These are phyloP conservation scores for Macroteleia sp. DNA, from an alignment of 2,888 invertebrate genomes.

Conservation along the genomic window DNA sequence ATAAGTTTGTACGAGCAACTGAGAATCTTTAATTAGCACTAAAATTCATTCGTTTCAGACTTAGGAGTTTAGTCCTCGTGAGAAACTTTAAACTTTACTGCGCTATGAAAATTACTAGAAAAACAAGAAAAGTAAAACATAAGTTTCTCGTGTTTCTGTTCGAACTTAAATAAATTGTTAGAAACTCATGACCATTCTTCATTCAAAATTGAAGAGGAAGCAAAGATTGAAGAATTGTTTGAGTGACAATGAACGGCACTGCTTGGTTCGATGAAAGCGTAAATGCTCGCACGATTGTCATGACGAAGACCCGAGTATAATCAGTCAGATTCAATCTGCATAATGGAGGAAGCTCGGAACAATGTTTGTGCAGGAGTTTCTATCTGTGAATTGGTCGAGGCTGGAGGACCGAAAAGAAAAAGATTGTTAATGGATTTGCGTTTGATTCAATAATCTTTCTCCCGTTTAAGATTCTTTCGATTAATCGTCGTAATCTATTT, in stretches of 20 bases:
- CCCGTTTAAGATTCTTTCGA: too few relatives aligned
- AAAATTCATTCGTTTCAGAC: too few relatives aligned
- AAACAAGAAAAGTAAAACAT: conserved; percentile 38
- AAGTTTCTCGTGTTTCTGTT: conserved; percentile 44
- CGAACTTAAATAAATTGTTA: conserved; percentile 56
- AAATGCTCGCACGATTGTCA: conserved; percentile 65
- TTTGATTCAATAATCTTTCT: conserved; percentile 64
- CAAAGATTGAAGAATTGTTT: conserved; percentile 61
- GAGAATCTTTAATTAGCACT: too few relatives aligned
- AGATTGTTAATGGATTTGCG: conserved; percentile 82
- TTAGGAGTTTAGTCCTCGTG: too few relatives aligned
- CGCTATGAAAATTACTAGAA: too few relatives aligned
- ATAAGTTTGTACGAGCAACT: too few relatives aligned
- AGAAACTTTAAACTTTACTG: too few relatives aligned
- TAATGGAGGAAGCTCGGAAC: conserved; percentile 82
- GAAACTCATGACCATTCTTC: conserved; percentile 61
- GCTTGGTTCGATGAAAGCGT: conserved; percentile 64
- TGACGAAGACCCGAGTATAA: conserved; percentile 68
- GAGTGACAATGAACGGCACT: conserved; percentile 69
- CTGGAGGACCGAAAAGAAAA: conserved; percentile 68
- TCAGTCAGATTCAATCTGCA: conserved; percentile 82
- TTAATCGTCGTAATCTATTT: too few relatives aligned
- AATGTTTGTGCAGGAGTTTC: conserved; percentile 79
- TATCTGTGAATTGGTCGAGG: conserved; percentile 62
- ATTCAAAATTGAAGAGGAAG: conserved; percentile 63